phyloP scores from a whole-genome alignment of 1,140 invertebrate species.

The Papilio aristodemus region DNA sequence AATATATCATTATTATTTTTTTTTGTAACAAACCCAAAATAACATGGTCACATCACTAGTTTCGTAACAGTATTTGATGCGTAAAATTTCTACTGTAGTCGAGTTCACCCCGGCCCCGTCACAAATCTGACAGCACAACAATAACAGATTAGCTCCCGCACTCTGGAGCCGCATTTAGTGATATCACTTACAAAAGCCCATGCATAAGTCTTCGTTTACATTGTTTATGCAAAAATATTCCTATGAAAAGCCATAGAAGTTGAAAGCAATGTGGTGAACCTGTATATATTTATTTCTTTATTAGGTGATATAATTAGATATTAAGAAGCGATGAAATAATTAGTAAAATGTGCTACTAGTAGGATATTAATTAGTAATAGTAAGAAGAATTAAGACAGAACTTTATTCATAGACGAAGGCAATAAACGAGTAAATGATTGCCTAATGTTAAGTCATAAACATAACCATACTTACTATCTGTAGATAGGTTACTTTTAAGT shows the following conservation, averaged over 20 bases:
- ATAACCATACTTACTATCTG: no score
- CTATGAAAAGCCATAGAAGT: not conserved
- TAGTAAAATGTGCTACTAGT: no score
- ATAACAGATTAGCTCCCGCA: constrained; percentile 28
- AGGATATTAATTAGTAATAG: no score
- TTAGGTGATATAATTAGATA: not conserved
- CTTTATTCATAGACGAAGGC: no score
- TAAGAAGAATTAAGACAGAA: no score
- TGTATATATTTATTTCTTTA: not conserved
- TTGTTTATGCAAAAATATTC: constrained; percentile 23
- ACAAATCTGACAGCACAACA: constrained; percentile 40
- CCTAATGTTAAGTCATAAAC: no score
- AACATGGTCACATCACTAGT: constrained; percentile 41
- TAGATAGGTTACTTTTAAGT: no score
- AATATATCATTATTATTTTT: no score
- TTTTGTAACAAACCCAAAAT: no score
- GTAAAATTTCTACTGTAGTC: constrained; percentile 59
- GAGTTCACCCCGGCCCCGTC: constrained; percentile 43
- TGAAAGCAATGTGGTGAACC: not conserved
- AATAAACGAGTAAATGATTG: no score
- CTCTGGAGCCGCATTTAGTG: constrained; percentile 2
- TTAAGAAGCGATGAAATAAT: not conserved
- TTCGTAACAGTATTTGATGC: constrained; percentile 44
- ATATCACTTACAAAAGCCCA: constrained; percentile 19
- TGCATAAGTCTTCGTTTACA: constrained; percentile 13